These are phyloP conservation scores for Rhabdomys dilectus DNA, from an alignment of 2,113 vertebrate species.

Conservation along the genomic window DNA sequence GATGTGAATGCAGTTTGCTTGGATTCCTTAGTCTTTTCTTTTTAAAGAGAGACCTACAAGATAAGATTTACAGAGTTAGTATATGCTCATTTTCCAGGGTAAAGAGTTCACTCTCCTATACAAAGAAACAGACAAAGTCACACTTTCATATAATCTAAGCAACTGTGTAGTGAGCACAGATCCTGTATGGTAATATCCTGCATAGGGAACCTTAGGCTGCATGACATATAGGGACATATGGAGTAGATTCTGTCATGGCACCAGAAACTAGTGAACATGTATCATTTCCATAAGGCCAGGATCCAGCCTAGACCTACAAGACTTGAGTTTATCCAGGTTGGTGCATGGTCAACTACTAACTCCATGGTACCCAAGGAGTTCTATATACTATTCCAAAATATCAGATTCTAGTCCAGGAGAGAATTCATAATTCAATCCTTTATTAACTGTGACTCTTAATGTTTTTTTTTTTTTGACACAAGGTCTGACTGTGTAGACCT, in stretches of 20 bases:
- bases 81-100: constrained; percentile 16
- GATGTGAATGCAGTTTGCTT: neutral
- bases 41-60: neutral
- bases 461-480: neutral
- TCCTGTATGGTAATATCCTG: neutral
- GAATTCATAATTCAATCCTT: neutral
- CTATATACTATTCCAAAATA: neutral
- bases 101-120: neutral
- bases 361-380: neutral
- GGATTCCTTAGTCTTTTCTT: constrained; percentile 17
- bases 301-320: neutral
- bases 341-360: neutral
- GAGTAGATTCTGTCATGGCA: neutral
- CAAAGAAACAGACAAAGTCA: neutral
- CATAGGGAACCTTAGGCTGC: neutral
- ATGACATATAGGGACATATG: neutral
- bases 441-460: neutral
- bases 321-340: neutral
- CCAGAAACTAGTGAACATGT: neutral
- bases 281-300: neutral
- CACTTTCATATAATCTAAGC: neutral
- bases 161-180: neutral
- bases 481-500: neutral
- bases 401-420: neutral
- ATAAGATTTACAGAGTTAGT: neutral